These are phyloP conservation scores for Cephalopholis sonnerati DNA, from an alignment of 2,113 vertebrate genomes.

Conservation along the genomic window DNA sequence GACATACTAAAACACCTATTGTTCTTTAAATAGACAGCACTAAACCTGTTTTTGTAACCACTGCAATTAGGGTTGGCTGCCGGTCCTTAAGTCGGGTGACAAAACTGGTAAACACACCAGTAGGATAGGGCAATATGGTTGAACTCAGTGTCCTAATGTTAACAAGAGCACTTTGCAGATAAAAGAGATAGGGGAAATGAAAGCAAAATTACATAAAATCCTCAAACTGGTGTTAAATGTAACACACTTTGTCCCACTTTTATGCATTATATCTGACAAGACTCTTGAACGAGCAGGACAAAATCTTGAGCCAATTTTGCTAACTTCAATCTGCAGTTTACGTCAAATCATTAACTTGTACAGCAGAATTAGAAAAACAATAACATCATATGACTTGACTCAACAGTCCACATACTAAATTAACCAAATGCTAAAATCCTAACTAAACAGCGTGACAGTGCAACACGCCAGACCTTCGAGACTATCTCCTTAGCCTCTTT, in stretches of 20 bases:
- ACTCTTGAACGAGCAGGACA: not conserved
- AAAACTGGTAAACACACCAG: constrained; percentile 2
- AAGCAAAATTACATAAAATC: not conserved
- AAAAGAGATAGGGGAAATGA: not conserved
- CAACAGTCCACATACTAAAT: not conserved
- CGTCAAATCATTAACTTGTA: too few species aligned
- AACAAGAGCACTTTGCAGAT: not conserved
- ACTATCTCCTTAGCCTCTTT: not conserved
- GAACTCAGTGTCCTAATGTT: not conserved
- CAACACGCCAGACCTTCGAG: not conserved
- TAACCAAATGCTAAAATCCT: not conserved
- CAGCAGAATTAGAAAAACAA: not conserved
- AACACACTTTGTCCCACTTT: not conserved
- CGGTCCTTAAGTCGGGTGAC: constrained; percentile 19
- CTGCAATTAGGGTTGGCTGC: constrained; percentile 52
- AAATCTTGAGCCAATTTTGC: too few species aligned
- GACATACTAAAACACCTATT: constrained; percentile 57
- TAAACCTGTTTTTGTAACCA: constrained; percentile 68
- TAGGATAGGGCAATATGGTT: not conserved
- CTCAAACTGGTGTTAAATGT: not conserved
- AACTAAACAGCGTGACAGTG: not conserved
- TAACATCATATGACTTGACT: not conserved
- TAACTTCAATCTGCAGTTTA: not conserved
- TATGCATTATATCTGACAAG: not conserved
- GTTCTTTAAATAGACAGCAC: constrained; percentile 63